Percentiles rank a stretch among this genome's conserved stretches.
These are phyloP conservation scores for Rhipidura dahli DNA, from an alignment of 2,113 vertebrate genomes.

Conservation along the genomic window DNA sequence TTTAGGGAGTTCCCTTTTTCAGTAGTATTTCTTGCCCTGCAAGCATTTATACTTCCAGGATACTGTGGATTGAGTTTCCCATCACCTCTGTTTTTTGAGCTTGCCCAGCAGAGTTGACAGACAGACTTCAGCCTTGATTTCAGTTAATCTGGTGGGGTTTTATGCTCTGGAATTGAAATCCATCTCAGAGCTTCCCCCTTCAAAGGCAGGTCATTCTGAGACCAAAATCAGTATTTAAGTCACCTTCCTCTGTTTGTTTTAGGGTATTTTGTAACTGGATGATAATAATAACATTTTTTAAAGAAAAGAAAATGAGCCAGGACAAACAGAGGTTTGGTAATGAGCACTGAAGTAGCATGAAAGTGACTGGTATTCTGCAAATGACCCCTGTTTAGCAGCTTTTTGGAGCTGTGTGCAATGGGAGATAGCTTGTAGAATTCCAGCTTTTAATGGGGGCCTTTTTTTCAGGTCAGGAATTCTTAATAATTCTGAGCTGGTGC, in stretches of 20 bases:
- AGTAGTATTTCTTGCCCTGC: neutral
- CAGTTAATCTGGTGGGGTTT: neutral
- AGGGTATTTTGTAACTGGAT: neutral
- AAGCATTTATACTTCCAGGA: neutral
- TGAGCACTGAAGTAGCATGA: slow-evolving; percentile 14
- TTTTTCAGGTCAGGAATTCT: slow-evolving; percentile 35
- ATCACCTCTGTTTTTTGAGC: neutral
- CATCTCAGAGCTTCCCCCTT: neutral
- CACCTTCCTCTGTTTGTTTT: neutral
- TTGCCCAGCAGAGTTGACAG: neutral
- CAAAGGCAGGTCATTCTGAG: neutral
- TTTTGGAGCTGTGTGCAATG: neutral
- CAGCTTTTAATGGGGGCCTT: neutral
- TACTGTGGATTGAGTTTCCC: neutral
- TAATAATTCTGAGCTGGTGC: slow-evolving; percentile 33
- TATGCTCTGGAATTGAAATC: neutral
- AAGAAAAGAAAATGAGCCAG: neutral
- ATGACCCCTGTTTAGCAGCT: slow-evolving; percentile 33
- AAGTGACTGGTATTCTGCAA: slow-evolving; percentile 31
- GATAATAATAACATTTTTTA: neutral
- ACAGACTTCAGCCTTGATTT: neutral
- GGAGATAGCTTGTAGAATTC: slow-evolving; percentile 34
- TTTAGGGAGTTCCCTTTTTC: neutral
- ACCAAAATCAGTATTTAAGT: neutral
- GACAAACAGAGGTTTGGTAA: neutral